These are phyloP conservation scores for Dolomedes plantarius DNA, from an alignment of 2,888 invertebrate species.

Conservation along the genomic window DNA sequence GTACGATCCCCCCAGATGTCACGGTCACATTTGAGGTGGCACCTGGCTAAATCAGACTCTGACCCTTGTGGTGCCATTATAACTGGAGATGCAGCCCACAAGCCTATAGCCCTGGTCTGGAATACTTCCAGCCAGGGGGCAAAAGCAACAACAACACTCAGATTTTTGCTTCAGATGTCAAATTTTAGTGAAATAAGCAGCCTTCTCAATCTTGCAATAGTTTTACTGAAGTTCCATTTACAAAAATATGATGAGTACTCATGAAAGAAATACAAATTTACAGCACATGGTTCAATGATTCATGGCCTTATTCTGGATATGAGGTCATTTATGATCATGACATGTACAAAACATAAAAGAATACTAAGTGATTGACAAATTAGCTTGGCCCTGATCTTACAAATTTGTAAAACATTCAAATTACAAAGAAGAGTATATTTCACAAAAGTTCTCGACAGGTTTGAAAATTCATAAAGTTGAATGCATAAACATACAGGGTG, in stretches of 20 bases:
- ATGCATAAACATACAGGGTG: conserved; percentile 28
- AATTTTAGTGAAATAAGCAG: background rate
- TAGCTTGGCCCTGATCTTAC: conserved; percentile 26
- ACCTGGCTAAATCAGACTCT: no score
- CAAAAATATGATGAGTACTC: conserved; percentile 68
- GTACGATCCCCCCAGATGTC: no score
- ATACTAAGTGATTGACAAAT: conserved; percentile 30
- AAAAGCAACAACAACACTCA: no score
- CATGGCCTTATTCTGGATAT: conserved; percentile 24
- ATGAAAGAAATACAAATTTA: conserved; percentile 68
- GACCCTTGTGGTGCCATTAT: no score
- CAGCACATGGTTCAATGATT: conserved; percentile 68
- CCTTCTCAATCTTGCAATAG: conserved; percentile 52
- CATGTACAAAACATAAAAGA: conserved; percentile 38
- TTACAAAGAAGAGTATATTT: background rate
- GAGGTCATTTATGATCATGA: conserved; percentile 33
- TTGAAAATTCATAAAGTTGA: background rate
- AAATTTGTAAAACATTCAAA: conserved; percentile 2
- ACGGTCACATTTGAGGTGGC: no score
- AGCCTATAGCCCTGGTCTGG: no score
- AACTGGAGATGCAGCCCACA: no score
- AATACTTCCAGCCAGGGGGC: no score
- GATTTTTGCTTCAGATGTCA: no score
- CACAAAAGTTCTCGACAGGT: background rate
- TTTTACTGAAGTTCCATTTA: conserved; percentile 69